A percentile compares a stretch with the other conserved stretches of the same genome.
phyloP scores from a whole-genome alignment of 2,113 vertebrate species.

The Chloropsis hardwickii region DNA sequence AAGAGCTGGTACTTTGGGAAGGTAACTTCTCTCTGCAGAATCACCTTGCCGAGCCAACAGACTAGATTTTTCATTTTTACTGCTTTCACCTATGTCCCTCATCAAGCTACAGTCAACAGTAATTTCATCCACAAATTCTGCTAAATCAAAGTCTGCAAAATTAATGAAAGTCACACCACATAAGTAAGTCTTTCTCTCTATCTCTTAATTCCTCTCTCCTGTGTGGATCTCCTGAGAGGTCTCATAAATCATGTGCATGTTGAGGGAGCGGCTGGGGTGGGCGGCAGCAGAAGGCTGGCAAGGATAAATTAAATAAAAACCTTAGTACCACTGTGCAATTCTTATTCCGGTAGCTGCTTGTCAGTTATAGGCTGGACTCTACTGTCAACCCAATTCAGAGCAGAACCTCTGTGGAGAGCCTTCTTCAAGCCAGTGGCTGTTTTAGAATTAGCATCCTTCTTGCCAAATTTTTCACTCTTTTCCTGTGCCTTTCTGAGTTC shows the following conservation, averaged over 20 bases:
- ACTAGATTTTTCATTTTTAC: not conserved
- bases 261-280: accelerated
- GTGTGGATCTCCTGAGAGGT: not conserved
- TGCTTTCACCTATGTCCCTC: not conserved
- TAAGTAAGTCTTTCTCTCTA: not conserved
- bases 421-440: not conserved
- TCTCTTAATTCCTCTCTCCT: not conserved
- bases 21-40: not conserved
- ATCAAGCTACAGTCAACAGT: not conserved
- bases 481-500: not conserved
- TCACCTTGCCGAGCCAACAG: not conserved
- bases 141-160: not conserved
- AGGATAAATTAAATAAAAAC: not conserved
- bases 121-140: not conserved
- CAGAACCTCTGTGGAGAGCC: not conserved
- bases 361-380: not conserved
- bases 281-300: accelerated
- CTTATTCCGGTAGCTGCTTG: not conserved
- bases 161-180: not conserved
- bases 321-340: not conserved
- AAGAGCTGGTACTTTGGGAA: not conserved
- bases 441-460: not conserved
- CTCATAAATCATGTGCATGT: accelerated
- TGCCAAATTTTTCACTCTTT: not conserved
- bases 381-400: not conserved